Evolutionary conservation across 2,113 vertebrate genomes (phyloP).

Genomic region (Nannobrachium achirus): DNA sequence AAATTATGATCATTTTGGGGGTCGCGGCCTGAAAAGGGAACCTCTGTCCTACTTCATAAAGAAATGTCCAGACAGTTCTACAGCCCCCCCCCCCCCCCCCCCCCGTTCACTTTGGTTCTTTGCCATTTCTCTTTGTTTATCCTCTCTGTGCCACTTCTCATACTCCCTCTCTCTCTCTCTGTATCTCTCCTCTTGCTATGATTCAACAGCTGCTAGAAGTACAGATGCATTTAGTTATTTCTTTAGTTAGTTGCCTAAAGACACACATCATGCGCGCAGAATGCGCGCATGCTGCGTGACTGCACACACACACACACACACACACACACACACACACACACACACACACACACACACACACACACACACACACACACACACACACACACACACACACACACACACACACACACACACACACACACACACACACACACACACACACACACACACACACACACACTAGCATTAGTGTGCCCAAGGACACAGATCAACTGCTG

Average conservation of each 20-base stretch:
- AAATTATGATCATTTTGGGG: too few species aligned
- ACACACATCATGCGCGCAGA: background rate
- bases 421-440: constrained; percentile 3
- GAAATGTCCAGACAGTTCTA: background rate
- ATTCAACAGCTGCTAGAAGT: constrained; percentile 25
- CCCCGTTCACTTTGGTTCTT: background rate
- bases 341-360: constrained; percentile 1
- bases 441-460: constrained; percentile 4
- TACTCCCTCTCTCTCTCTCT: background rate
- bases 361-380: constrained; percentile 7
- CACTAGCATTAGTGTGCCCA: constrained; percentile 1
- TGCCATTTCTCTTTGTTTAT: background rate
- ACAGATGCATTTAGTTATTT: constrained; percentile 15
- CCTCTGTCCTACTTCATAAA: background rate
- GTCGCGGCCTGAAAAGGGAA: too few species aligned
- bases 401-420: constrained; percentile 7
- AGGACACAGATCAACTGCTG: constrained; percentile 32
- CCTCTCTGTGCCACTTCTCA: too few species aligned
- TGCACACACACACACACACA: background rate
- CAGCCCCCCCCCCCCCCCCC: too few species aligned
- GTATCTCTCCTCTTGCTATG: background rate
- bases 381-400: constrained; percentile 6
- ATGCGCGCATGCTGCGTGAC: too few species aligned
- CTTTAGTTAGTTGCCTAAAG: constrained; percentile 28
- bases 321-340: background rate